These are phyloP conservation scores for Pseudolaguvia tuberculata DNA, from an alignment of 2,113 vertebrate genomes.

Conservation along the genomic window DNA sequence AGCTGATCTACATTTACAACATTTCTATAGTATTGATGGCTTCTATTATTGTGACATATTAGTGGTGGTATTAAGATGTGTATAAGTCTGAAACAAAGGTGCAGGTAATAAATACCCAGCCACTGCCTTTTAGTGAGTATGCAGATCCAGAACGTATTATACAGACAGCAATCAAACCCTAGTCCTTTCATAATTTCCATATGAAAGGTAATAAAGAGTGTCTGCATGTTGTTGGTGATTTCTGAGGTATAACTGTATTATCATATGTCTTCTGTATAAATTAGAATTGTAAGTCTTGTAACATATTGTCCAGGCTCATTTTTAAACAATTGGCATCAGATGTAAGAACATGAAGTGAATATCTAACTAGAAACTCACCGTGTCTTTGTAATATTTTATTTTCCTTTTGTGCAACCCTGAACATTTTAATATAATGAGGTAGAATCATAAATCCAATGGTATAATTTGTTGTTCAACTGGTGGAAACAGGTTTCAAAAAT, in stretches of 20 bases:
- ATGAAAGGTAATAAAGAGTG: not conserved
- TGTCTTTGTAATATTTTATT: not conserved
- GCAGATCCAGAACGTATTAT: not conserved
- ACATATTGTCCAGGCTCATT: not conserved
- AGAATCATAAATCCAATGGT: not conserved
- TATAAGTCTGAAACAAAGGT: too few species aligned
- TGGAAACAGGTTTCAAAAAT: not conserved
- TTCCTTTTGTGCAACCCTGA: not conserved
- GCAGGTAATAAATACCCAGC: too few species aligned
- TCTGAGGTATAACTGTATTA: not conserved
- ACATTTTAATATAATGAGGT: not conserved
- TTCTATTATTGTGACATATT: too few species aligned
- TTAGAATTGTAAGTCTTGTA: not conserved
- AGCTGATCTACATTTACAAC: too few species aligned
- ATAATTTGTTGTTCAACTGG: not conserved
- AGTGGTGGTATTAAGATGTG: too few species aligned
- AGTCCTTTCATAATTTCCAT: not conserved
- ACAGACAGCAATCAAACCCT: not conserved
- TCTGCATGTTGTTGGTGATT: not conserved
- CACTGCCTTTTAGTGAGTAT: too few species aligned
- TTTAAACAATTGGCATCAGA: not conserved
- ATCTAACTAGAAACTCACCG: not conserved
- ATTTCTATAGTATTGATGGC: too few species aligned
- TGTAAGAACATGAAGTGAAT: not conserved
- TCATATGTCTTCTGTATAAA: not conserved